A percentile compares a stretch with the other conserved stretches of the same genome.
Conservation (phyloP, 2,888 invertebrate genomes). For the Volucella inflata region DNA sequence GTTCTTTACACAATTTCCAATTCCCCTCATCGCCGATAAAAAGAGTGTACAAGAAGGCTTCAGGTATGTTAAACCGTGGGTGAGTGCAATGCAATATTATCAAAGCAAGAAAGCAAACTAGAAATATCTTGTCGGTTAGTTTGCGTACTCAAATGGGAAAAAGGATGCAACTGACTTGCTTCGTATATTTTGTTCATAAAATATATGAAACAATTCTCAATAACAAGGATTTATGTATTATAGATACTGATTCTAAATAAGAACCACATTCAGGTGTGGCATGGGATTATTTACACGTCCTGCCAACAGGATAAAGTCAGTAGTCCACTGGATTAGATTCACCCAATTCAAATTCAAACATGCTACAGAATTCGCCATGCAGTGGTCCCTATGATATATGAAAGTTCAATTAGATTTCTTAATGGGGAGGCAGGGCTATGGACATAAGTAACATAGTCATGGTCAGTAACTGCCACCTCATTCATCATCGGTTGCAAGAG, state of each 20-base stretch:
- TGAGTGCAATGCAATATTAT: constrained; percentile 1
- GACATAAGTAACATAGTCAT: constrained; percentile 16
- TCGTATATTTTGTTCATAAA: background rate
- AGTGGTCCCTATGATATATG: constrained; percentile 30
- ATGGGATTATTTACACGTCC: constrained; percentile 31
- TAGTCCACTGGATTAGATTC: constrained; percentile 36
- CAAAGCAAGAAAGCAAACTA: background rate
- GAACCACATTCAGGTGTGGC: constrained; percentile 63
- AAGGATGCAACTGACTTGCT: constrained; percentile 35
- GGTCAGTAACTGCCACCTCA: constrained; percentile 10
- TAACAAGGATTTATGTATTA: constrained; percentile 32
- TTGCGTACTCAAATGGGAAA: constrained; percentile 33
- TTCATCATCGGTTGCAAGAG: background rate
- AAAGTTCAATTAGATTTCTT: constrained; percentile 58
- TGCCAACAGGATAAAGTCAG: constrained; percentile 15
- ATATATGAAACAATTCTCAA: background rate
- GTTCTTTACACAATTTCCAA: too few species aligned
- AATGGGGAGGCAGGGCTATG: constrained; percentile 61
- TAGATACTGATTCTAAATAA: constrained; percentile 55
- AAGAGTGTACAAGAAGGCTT: background rate
- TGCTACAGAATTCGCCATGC: constrained; percentile 24
- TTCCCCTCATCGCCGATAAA: background rate
- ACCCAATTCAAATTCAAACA: constrained; percentile 15
- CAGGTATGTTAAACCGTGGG: constrained; percentile 10
- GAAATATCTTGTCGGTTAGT: constrained; percentile 45